Evolutionary conservation across 1,140 invertebrate species (phyloP), one percentile per base, ranked within the genome.

Genomic region (Bilobella aurantiaca): DNA sequence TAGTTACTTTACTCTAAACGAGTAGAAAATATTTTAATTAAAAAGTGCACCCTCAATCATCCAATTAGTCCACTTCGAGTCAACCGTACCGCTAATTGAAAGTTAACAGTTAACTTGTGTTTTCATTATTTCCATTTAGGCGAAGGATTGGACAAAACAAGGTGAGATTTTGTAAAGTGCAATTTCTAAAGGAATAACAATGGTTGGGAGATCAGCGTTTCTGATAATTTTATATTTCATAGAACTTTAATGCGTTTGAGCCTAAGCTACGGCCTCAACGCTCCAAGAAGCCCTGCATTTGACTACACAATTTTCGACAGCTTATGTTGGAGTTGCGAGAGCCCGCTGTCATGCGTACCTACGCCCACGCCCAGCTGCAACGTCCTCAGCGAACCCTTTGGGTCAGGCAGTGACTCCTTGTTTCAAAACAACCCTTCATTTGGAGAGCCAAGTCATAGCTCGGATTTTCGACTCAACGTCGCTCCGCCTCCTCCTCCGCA

Each of bases 61-160:
- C n/a, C n/a, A n/a, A n/a, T n/a, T n/a, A n/a, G n/a, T n/a, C n/a
- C n/a, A n/a, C n/a, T n/a, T n/a, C n/a, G n/a, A n/a, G n/a, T n/a
- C n/a, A n/a, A n/a, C n/a, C n/a, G n/a, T n/a, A n/a, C n/a, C n/a
- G n/a, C n/a, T n/a, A n/a, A n/a, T n/a, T n/a, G n/a, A n/a, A n/a
- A n/a, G n/a, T n/a, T n/a, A n/a, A n/a, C n/a, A n/a, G n/a, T n/a
- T n/a, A n/a, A n/a, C n/a, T n/a, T n/a, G n/a, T n/a, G n/a, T n/a
- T n/a, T n/a, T n/a, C n/a, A n/a, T n/a, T n/a, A n/a, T n/a, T n/a
- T n/a, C n/a, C n/a, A n/a, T n/a, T n/a, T n/a, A n/a, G n/a, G n/a
- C n/a, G 71, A 73, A 64, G 71, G 71, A 21, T 34, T 73, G 5
- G 71, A 73, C 21, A 73, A 73, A 53, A 73, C 71, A 23, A 70